A percentile compares a stretch with the other conserved stretches of the same genome.
Conservation (phyloP, 2,888 invertebrate species). For the Euplagia quadripunctaria region DNA sequence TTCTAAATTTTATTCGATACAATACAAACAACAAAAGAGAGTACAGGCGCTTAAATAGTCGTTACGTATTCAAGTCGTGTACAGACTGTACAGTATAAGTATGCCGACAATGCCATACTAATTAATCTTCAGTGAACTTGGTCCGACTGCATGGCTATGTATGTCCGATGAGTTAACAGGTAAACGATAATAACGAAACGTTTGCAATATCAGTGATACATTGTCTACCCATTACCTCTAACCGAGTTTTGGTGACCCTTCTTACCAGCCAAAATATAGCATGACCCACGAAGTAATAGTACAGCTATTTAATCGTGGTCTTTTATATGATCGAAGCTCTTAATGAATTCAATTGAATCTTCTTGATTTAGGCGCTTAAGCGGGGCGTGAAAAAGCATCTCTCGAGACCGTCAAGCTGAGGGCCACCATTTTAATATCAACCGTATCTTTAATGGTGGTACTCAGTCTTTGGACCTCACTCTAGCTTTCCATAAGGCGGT, state of each 20-base stretch:
- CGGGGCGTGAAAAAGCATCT: no score
- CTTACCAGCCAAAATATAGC: background rate
- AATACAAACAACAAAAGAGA: background rate
- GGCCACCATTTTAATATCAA: no score
- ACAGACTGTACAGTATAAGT: conserved; percentile 36
- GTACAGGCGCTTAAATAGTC: background rate
- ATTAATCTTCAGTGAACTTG: conserved; percentile 51
- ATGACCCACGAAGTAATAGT: no score
- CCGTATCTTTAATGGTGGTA: no score
- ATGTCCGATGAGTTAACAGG: conserved; percentile 13
- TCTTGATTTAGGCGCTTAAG: no score
- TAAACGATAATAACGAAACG: background rate
- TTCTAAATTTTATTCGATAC: background rate
- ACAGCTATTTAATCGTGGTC: no score
- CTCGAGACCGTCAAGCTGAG: no score
- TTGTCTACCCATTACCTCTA: background rate
- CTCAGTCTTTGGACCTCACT: no score
- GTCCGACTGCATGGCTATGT: conserved; percentile 30
- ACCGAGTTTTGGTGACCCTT: background rate
- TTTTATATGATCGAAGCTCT: no score
- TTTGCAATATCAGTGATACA: background rate
- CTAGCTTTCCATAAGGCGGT: no score
- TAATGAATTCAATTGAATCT: no score
- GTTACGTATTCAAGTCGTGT: conserved; percentile 43
- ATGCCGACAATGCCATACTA: conserved; percentile 29